A percentile compares a stretch with the other conserved stretches of the same genome.
Conservation (phyloP, 2,888 invertebrate genomes). For the Sarcophaga carnaria region DNA sequence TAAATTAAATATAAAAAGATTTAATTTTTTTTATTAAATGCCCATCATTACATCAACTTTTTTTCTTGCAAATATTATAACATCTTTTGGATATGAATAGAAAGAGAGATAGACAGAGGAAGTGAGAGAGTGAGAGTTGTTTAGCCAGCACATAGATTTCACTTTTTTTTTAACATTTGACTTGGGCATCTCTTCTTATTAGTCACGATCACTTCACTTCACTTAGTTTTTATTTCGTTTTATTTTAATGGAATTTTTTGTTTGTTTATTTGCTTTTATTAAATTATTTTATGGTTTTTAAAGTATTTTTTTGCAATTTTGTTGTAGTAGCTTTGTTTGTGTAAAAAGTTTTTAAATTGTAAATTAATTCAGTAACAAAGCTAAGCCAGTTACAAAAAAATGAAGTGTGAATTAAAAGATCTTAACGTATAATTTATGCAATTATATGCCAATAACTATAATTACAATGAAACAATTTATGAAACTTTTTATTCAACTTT, state of each 20-base stretch:
- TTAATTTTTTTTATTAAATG: constrained; percentile 15
- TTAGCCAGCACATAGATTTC: constrained; percentile 42
- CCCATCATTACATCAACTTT: constrained; percentile 10
- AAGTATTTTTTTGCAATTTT: not conserved
- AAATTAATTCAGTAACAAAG: constrained; percentile 27
- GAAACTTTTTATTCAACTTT: too few relatives aligned
- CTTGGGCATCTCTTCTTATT: constrained; percentile 49
- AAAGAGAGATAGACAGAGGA: not conserved
- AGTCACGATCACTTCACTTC: constrained; percentile 50
- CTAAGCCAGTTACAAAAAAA: constrained; percentile 31
- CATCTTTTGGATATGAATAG: not conserved
- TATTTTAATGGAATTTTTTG: constrained; percentile 1
- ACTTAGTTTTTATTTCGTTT: not conserved
- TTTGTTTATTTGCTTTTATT: not conserved
- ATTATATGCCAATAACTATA: constrained; percentile 43
- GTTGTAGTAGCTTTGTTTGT: not conserved
- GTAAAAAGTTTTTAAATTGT: constrained; percentile 16
- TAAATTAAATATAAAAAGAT: constrained; percentile 34
- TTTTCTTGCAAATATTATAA: not conserved
- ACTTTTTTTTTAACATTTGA: constrained; percentile 63
- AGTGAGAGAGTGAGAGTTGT: not conserved
- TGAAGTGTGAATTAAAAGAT: constrained; percentile 57
- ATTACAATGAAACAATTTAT: constrained; percentile 8
- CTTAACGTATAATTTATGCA: constrained; percentile 7
- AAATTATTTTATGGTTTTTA: constrained; percentile 4